Base-by-base conservation (phyloP, 2,797 vertebrate species). In the Hybognathus amarus region DNA sequence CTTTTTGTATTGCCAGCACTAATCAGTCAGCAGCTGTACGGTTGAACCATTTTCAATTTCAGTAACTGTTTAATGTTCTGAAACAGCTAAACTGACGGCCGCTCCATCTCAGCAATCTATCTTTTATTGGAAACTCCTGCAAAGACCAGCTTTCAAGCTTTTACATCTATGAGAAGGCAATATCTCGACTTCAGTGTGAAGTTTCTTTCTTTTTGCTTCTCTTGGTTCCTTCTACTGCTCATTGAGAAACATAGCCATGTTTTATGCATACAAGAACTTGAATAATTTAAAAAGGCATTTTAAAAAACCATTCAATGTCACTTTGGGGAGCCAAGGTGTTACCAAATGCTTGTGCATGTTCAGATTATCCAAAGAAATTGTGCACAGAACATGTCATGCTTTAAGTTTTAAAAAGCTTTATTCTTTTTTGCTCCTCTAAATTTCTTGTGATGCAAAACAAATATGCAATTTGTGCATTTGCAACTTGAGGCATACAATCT, bases 201-300 rank as follows among this genome's bases (percentile, higher is more conserved):
- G 30, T 27, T 54, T 24, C 7, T 36, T 13, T 75, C 9, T 15
- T 27, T 61, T 15, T 61, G 50, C 22, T 70, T n/a, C 15, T 42
- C 33, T 24, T 15, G 13, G 13, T 42, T 68, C 36, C 36, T 33
- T 77, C n/a, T 61, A 61, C 24, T 33, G 54, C 74, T 78, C 6
- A 78, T 66, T 66, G 27, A 47, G 63, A 63, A 42, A 69, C 45
- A 79, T 22, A 11, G 36, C n/a, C 36, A 80, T 80, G 78, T 80
- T 80, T 42, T 22, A 80, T 70, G 66, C 67, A 80, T 56, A 27
- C 66, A 70, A 70, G 11, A 30, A 70, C 36, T 22, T 80, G 4
- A 80, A 59, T 79, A 70, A 80, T 59, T 70, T 59, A 80, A 59
- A 80, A 56, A 10, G 6, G 4, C 12, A 27, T 40, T 54, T 54